These are phyloP conservation scores for Pomacea canaliculata DNA, from an alignment of 2,888 invertebrate genomes.

Conservation along the genomic window DNA sequence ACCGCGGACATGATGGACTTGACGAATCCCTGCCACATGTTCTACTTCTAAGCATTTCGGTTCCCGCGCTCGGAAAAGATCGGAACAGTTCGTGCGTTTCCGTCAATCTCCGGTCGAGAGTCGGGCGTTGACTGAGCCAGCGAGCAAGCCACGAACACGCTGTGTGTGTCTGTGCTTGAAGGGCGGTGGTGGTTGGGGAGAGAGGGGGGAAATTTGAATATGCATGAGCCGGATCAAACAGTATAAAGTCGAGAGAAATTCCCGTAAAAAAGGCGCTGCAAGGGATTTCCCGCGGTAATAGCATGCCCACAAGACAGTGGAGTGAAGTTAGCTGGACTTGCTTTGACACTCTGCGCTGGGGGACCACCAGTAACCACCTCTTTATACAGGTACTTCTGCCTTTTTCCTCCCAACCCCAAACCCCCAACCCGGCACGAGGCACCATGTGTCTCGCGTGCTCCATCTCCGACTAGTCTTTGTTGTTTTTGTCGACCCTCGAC, in stretches of 20 bases:
- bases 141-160: no score
- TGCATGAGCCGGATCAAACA: background rate
- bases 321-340: conserved; percentile 36
- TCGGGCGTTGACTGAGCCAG: no score
- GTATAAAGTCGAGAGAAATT: background rate
- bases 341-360: conserved; percentile 37
- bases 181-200: background rate
- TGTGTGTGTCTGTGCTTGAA: conserved; percentile 6
- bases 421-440: background rate
- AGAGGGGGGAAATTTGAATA: background rate
- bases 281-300: conserved; percentile 20
- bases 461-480: background rate
- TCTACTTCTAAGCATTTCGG: no score
- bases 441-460: background rate
- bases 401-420: background rate
- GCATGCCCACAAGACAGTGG: conserved; percentile 40
- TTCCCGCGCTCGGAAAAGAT: no score
- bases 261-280: conserved; percentile 3
- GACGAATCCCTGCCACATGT: no score
- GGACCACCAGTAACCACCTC: conserved; percentile 37
- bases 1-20: no score
- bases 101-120: no score
- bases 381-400: conserved; percentile 34
- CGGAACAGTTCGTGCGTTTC: no score
- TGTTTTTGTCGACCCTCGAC: background rate